These are phyloP conservation scores for Euspilapteryx auroguttella DNA, from an alignment of 2,888 invertebrate genomes.

Conservation along the genomic window DNA sequence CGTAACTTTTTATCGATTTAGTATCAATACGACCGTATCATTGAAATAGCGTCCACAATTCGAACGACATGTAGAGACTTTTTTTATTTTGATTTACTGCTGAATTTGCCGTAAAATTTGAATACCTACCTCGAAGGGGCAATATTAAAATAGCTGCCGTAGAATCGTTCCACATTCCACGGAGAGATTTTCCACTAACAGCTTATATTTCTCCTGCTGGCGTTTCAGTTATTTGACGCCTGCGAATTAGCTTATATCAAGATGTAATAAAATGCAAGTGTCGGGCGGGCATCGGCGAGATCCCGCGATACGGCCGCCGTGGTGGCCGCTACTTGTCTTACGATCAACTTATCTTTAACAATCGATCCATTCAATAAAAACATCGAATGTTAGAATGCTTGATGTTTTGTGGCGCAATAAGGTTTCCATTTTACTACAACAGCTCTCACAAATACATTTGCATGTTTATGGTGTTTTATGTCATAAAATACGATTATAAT, in stretches of 20 bases:
- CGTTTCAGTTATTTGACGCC: constrained; percentile 46
- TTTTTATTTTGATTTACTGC: constrained; percentile 1
- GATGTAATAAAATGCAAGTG: constrained; percentile 52
- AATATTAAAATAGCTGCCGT: constrained; percentile 1
- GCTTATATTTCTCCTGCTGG: constrained; percentile 11
- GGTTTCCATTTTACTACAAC: constrained; percentile 46
- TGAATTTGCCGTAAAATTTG: neutral
- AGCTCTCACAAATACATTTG: constrained; percentile 43
- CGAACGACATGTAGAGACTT: too few relatives aligned
- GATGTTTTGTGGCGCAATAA: constrained; percentile 48
- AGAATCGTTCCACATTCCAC: constrained; percentile 3
- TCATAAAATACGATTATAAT: constrained; percentile 4
- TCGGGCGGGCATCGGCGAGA: constrained; percentile 13
- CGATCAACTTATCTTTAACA: constrained; percentile 56
- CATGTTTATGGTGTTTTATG: constrained; percentile 31
- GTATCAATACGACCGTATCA: constrained; percentile 12
- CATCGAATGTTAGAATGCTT: constrained; percentile 33
- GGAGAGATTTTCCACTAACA: neutral
- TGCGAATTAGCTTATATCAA: constrained; percentile 50
- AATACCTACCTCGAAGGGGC: neutral
- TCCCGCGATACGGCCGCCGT: constrained; percentile 13
- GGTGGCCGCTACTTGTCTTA: constrained; percentile 61
- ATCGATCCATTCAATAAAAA: constrained; percentile 39
- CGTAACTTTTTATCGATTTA: too few relatives aligned
- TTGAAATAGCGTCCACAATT: too few relatives aligned